Evolutionary conservation across 2,113 vertebrate species (phyloP).

Genomic region (Protobothrops flavoviridis): DNA sequence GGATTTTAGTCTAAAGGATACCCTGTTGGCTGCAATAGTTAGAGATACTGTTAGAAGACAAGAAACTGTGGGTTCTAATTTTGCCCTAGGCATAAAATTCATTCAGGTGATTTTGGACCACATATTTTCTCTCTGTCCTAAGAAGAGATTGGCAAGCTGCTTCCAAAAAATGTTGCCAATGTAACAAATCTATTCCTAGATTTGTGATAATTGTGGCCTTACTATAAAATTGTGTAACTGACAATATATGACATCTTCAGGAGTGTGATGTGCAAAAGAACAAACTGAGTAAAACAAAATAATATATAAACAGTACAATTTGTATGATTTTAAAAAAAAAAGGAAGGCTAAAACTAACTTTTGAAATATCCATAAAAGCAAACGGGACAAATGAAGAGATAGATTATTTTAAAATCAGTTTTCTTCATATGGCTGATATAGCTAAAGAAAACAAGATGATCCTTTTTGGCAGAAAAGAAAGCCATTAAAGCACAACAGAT

Average conservation of each 20-base stretch:
- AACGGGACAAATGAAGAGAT: slow-evolving; percentile 1
- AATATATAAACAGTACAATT: neutral
- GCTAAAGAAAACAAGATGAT: neutral
- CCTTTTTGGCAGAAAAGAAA: neutral
- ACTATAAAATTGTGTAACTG: neutral
- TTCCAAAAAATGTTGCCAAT: neutral
- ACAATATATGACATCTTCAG: neutral
- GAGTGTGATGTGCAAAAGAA: neutral
- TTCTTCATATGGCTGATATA: neutral
- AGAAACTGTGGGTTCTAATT: neutral
- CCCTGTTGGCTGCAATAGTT: neutral
- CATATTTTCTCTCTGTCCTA: neutral
- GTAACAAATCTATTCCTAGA: neutral
- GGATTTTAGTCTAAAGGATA: neutral
- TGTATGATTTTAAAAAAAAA: slow-evolving; percentile 8
- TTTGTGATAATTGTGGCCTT: neutral
- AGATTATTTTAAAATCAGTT: neutral
- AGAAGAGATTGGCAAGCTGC: neutral
- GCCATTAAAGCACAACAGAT: accelerated
- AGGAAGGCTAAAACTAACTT: neutral
- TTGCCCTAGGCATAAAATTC: neutral
- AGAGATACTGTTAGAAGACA: neutral
- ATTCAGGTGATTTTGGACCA: neutral
- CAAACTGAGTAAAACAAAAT: neutral
- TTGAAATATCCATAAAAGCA: slow-evolving; percentile 24